Evolutionary conservation across 2,797 vertebrate genomes (phyloP).

Genomic region (Pangasius mekongensis): DNA sequence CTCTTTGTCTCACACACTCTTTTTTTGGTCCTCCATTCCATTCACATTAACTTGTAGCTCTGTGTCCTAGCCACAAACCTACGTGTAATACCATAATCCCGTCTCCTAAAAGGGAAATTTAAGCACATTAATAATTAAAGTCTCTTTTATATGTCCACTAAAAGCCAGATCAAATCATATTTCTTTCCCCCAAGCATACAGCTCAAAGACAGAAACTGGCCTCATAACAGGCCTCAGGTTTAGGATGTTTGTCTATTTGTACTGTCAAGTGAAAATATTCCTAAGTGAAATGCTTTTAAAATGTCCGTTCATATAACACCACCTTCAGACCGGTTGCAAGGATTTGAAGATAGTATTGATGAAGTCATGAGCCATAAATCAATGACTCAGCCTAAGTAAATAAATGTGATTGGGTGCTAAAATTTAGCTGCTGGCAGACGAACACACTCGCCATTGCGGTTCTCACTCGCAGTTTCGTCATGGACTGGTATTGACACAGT

Average conservation of each 20-base stretch:
- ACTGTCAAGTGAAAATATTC: background rate
- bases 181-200: background rate
- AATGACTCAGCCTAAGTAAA: constrained; percentile 3
- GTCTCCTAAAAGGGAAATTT: constrained; percentile 6
- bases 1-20: background rate
- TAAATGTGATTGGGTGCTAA: constrained; percentile 28
- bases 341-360: constrained; percentile 26
- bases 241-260: background rate
- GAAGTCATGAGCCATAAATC: constrained; percentile 31
- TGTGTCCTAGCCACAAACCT: background rate
- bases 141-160: background rate
- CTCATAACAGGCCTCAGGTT: background rate
- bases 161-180: constrained; percentile 23
- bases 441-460: constrained; percentile 1
- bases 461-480: background rate
- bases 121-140: constrained; percentile 21
- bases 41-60: constrained; percentile 8
- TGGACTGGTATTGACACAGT: constrained; percentile 33
- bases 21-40: background rate
- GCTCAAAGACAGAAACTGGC: constrained; percentile 14
- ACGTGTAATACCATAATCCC: constrained; percentile 22
- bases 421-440: constrained; percentile 26
- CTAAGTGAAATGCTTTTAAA: constrained; percentile 14
- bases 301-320: background rate
- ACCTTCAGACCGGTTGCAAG: background rate